Percentiles rank a stretch among this genome's conserved stretches.
Conservation (phyloP, 2,888 invertebrate species). For the Auanema freiburgensis region DNA sequence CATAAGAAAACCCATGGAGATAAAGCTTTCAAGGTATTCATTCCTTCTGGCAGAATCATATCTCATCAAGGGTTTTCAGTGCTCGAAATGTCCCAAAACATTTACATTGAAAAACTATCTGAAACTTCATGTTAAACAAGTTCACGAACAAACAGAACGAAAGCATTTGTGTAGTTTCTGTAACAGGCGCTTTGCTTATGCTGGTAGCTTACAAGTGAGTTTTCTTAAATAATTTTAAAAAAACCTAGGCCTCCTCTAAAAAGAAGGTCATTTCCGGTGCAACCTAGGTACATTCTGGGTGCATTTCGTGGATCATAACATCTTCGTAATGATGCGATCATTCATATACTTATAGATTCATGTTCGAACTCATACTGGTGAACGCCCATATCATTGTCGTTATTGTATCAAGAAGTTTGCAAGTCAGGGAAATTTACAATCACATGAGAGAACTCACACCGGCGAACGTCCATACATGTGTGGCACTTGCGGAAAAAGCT, state of each 20-base stretch:
- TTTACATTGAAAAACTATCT: constrained; percentile 64
- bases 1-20: constrained; percentile 65
- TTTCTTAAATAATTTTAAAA: background rate
- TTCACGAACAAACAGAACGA: constrained; percentile 61
- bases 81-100: constrained; percentile 60
- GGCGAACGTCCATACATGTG: constrained; percentile 61
- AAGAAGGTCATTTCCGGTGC: background rate
- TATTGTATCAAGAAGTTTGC: constrained; percentile 63
- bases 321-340: too few relatives aligned
- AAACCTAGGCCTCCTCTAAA: background rate
- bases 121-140: constrained; percentile 62
- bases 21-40: constrained; percentile 47
- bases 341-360: constrained; percentile 51
- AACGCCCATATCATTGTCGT: constrained; percentile 59
- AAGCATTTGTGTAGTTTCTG: constrained; percentile 60
- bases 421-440: constrained; percentile 63
- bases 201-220: constrained; percentile 62
- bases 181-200: constrained; percentile 62
- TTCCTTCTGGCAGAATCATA: background rate
- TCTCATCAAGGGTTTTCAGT: constrained; percentile 38
- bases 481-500: constrained; percentile 50
- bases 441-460: constrained; percentile 63
- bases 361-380: constrained; percentile 63
- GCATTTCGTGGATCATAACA: too few relatives aligned
- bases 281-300: background rate